Percentiles rank a stretch among this genome's conserved stretches.
Evolutionary conservation across 2,888 invertebrate species (phyloP).

Genomic region (Tolmerus cingulatus): DNA sequence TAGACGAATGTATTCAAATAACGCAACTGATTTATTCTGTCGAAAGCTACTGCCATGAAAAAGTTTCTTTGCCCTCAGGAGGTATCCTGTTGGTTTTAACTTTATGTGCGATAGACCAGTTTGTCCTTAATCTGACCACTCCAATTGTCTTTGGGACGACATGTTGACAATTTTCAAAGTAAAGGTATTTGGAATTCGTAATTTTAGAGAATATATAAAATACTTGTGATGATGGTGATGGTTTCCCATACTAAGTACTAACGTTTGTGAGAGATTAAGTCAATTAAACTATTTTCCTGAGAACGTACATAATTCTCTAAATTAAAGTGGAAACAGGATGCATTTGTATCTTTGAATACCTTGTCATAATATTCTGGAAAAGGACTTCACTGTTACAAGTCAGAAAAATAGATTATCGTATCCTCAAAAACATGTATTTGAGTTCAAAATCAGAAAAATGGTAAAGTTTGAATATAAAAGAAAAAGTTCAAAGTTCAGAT

Average conservation of each 20-base stretch:
- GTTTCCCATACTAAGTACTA: not conserved
- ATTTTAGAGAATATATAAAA: not conserved
- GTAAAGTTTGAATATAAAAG: not conserved
- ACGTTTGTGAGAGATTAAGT: not conserved
- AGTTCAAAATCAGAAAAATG: too few relatives aligned
- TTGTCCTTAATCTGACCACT: not conserved
- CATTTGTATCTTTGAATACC: too few relatives aligned
- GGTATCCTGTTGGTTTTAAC: not conserved
- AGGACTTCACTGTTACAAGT: too few relatives aligned
- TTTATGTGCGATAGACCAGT: not conserved
- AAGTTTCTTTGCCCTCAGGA: not conserved
- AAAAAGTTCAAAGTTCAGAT: not conserved
- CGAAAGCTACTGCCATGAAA: not conserved
- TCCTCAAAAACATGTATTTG: too few relatives aligned
- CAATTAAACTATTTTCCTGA: not conserved
- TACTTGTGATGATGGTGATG: not conserved
- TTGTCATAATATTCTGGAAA: too few relatives aligned
- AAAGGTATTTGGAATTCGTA: not conserved
- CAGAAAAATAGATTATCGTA: too few relatives aligned
- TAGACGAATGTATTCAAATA: slow-evolving; percentile 9
- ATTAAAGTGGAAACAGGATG: too few relatives aligned
- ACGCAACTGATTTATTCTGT: not conserved
- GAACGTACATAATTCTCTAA: too few relatives aligned
- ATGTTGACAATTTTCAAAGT: not conserved
- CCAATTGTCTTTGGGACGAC: not conserved